A percentile compares a stretch with the other conserved stretches of the same genome.
phyloP scores from a whole-genome alignment of 2,797 vertebrate species.

The Fringilla coelebs region DNA sequence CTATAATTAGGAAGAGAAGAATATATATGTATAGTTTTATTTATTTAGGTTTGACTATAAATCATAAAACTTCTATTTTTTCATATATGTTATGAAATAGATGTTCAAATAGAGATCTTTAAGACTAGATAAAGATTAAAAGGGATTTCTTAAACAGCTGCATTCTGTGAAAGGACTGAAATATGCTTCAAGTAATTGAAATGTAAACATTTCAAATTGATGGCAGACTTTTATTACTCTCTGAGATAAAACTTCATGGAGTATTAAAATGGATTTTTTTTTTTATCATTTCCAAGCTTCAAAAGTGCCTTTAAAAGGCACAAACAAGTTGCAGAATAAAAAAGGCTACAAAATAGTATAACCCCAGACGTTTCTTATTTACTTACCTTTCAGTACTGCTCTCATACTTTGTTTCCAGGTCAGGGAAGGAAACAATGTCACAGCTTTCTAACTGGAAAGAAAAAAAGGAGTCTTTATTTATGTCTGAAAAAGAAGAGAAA shows the following conservation, averaged over 20 bases:
- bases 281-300: constrained; percentile 57
- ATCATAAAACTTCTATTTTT: background rate
- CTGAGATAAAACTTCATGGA: constrained; percentile 71
- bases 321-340: constrained; percentile 59
- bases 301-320: constrained; percentile 31
- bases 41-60: background rate
- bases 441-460: constrained; percentile 62
- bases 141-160: constrained; percentile 49
- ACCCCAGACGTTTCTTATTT: background rate
- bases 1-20: background rate
- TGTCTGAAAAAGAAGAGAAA: constrained; percentile 83
- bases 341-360: constrained; percentile 30
- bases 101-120: constrained; percentile 53
- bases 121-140: constrained; percentile 68
- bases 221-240: constrained; percentile 75
- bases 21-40: background rate
- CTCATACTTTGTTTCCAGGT: constrained; percentile 58
- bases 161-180: constrained; percentile 71
- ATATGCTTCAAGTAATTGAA: constrained; percentile 78
- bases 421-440: constrained; percentile 66
- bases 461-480: constrained; percentile 42
- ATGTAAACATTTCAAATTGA: constrained; percentile 80
- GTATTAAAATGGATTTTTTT: constrained; percentile 64
- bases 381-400: constrained; percentile 21
- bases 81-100: background rate